Conservation (phyloP, 2,113 vertebrate species). For the Chaetodon auriga region DNA sequence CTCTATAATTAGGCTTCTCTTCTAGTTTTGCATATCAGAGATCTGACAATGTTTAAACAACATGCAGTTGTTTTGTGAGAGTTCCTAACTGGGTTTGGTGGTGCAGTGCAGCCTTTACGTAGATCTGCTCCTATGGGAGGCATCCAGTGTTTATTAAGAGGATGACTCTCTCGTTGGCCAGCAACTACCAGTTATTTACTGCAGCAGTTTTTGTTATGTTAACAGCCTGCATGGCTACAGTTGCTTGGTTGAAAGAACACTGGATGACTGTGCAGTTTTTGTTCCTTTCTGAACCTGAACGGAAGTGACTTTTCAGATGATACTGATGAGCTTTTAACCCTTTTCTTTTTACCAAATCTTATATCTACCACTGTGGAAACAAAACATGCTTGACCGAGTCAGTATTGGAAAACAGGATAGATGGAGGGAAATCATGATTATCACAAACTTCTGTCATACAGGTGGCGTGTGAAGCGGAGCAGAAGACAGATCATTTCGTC, state of each 20-base stretch:
- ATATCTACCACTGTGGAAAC: too few relatives aligned
- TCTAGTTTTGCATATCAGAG: neutral
- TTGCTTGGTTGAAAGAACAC: fast-evolving
- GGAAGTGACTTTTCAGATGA: neutral
- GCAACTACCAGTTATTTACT: neutral
- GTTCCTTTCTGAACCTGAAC: neutral
- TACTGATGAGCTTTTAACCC: too few relatives aligned
- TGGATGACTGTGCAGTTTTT: neutral
- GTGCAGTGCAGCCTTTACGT: neutral
- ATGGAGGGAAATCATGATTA: neutral
- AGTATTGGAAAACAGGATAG: too few relatives aligned
- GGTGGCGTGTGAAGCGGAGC: neutral
- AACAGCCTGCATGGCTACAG: neutral
- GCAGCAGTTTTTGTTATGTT: neutral
- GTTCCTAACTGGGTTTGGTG: neutral
- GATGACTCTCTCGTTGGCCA: neutral
- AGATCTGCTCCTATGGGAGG: neutral
- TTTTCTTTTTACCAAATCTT: neutral
- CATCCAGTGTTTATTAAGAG: fast-evolving
- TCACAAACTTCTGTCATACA: neutral
- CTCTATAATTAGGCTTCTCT: neutral
- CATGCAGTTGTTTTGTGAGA: neutral
- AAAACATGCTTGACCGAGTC: neutral
- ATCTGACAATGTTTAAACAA: neutral
- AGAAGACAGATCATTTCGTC: neutral